These are phyloP conservation scores for Sarotherodon lohbergeri DNA, from an alignment of 2,113 vertebrate genomes.

Conservation along the genomic window DNA sequence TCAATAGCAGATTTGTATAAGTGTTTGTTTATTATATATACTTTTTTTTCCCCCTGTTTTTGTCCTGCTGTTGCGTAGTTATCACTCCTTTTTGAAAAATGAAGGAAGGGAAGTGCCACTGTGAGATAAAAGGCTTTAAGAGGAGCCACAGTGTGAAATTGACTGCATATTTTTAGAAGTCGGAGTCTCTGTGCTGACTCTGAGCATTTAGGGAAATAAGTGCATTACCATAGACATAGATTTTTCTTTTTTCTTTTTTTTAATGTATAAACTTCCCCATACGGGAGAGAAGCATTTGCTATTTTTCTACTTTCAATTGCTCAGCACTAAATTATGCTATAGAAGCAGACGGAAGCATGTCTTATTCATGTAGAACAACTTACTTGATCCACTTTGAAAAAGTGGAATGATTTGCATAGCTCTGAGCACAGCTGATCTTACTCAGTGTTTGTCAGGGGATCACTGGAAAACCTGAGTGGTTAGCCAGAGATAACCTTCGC, in stretches of 20 bases:
- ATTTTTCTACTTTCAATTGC: not conserved
- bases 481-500: constrained; percentile 20
- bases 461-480: constrained; percentile 1
- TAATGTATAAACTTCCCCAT: not conserved
- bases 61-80: not conserved
- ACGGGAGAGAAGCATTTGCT: not conserved
- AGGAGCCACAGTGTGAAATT: constrained; percentile 20
- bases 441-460: not conserved
- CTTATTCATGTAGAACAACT: not conserved
- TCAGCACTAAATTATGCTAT: not conserved
- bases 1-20: not conserved
- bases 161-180: not conserved
- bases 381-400: not conserved
- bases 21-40: not conserved
- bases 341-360: not conserved
- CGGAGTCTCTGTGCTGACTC: not conserved
- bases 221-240: not conserved
- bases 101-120: not conserved
- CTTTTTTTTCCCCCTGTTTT: not conserved
- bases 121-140: not conserved
- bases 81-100: not conserved
- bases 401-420: not conserved
- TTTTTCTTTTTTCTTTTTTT: not conserved
- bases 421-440: not conserved
- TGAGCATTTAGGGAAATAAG: not conserved